Evolutionary conservation across 2,113 vertebrate genomes (phyloP).

Genomic region (Osmerus mordax): DNA sequence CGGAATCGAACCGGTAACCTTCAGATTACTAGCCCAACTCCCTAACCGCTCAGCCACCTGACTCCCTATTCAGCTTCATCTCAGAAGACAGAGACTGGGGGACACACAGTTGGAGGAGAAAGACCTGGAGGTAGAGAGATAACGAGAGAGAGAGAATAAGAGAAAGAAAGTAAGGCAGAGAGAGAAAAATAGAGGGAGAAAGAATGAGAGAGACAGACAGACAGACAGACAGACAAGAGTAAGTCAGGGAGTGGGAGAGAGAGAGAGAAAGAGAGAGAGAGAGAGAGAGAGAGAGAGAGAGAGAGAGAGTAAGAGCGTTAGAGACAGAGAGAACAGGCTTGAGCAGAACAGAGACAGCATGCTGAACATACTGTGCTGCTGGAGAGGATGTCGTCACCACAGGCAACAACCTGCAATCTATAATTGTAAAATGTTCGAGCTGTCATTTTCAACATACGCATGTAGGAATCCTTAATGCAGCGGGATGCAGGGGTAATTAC

Average conservation of each 20-base stretch:
- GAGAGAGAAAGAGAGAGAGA: neutral
- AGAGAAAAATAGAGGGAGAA: conserved; percentile 5
- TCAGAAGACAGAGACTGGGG: conserved; percentile 8
- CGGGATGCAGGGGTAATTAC: conserved; percentile 46
- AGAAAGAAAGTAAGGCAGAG: neutral
- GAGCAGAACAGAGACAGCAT: conserved; percentile 9
- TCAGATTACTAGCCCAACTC: no score
- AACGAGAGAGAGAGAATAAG: neutral
- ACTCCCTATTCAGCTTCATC: conserved; percentile 24
- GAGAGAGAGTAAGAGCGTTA: neutral
- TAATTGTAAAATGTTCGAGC: conserved; percentile 49
- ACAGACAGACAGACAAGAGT: neutral
- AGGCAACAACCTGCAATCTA: conserved; percentile 44
- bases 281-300: neutral
- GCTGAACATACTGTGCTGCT: conserved; percentile 16
- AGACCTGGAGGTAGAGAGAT: no score
- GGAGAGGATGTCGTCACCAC: conserved; percentile 41
- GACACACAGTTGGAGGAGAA: neutral
- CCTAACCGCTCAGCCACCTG: no score
- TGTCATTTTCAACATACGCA: conserved; percentile 55
- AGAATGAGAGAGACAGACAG: neutral
- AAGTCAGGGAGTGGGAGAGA: neutral
- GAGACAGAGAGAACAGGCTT: neutral
- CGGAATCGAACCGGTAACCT: no score
- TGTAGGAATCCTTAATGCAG: conserved; percentile 49